phyloP scores from a whole-genome alignment of 1,140 invertebrate species.

The Marisa cornuarietis region DNA sequence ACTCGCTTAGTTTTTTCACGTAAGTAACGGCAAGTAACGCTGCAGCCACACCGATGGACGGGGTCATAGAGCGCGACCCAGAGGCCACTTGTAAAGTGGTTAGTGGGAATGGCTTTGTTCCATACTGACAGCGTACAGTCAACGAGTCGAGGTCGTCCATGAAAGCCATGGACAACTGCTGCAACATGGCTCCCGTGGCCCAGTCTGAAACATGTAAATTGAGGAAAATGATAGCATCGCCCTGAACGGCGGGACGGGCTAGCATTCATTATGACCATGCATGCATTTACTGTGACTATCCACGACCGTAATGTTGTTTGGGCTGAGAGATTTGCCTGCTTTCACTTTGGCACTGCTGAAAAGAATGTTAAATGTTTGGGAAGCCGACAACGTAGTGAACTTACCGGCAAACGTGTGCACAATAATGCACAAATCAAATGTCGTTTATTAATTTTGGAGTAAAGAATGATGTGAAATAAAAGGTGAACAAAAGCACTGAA shows the following conservation, averaged over 20 bases:
- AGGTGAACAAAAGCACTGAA: too few relatives aligned
- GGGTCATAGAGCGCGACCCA: too few relatives aligned
- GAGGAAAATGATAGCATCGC: too few relatives aligned
- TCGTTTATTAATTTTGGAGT: neutral
- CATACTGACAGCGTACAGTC: neutral
- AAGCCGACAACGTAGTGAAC: neutral
- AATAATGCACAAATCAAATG: neutral
- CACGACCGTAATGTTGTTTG: too few relatives aligned
- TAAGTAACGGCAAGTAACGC: too few relatives aligned
- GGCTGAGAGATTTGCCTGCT: neutral
- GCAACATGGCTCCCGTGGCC: conserved; percentile 41
- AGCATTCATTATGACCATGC: too few relatives aligned
- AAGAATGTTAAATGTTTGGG: neutral
- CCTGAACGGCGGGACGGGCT: too few relatives aligned
- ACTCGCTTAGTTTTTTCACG: too few relatives aligned
- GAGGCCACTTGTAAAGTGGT: too few relatives aligned
- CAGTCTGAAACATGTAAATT: conserved; percentile 39
- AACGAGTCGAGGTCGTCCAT: conserved; percentile 4
- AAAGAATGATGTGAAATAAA: neutral
- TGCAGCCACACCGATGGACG: too few relatives aligned
- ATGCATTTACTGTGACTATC: too few relatives aligned
- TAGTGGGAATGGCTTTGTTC: neutral
- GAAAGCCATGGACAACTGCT: conserved; percentile 29
- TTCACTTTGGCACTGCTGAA: neutral
- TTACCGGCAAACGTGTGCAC: neutral